A percentile compares a stretch with the other conserved stretches of the same genome.
Conservation (phyloP, 2,797 vertebrate genomes). For the Peromyscus aztecus region DNA sequence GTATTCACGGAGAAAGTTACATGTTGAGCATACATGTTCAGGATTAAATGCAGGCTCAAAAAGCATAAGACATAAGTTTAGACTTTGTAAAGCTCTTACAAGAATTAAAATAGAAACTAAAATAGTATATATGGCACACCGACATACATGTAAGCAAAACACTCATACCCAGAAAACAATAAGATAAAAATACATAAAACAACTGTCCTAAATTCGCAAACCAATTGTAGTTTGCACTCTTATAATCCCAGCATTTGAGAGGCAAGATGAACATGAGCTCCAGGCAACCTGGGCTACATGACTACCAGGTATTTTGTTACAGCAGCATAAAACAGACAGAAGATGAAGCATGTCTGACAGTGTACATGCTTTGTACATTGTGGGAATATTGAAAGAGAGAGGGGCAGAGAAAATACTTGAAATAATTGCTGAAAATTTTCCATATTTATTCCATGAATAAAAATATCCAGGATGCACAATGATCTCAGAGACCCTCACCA, state of each 20-base stretch:
- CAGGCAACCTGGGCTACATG: neutral
- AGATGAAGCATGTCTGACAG: neutral
- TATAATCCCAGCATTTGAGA: neutral
- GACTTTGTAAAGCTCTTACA: neutral
- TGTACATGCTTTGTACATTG: neutral
- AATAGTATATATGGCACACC: neutral
- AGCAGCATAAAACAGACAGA: neutral
- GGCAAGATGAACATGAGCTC: neutral
- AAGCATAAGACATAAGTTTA: neutral
- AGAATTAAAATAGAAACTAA: neutral
- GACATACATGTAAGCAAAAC: neutral
- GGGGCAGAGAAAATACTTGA: neutral
- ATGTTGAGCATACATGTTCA: neutral
- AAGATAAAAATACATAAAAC: too few relatives aligned
- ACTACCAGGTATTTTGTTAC: neutral
- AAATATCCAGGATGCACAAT: neutral
- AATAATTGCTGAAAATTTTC: neutral
- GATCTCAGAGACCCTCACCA: neutral
- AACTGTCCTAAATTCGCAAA: neutral
- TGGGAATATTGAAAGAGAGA: neutral
- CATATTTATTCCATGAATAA: neutral
- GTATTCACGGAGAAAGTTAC: neutral
- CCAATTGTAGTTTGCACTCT: neutral
- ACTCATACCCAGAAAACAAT: neutral
- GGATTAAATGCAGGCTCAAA: neutral